Evolutionary conservation across 2,797 vertebrate species (phyloP), one percentile per base, ranked within the genome.

Genomic region (Oceanodroma leucorhoa): DNA sequence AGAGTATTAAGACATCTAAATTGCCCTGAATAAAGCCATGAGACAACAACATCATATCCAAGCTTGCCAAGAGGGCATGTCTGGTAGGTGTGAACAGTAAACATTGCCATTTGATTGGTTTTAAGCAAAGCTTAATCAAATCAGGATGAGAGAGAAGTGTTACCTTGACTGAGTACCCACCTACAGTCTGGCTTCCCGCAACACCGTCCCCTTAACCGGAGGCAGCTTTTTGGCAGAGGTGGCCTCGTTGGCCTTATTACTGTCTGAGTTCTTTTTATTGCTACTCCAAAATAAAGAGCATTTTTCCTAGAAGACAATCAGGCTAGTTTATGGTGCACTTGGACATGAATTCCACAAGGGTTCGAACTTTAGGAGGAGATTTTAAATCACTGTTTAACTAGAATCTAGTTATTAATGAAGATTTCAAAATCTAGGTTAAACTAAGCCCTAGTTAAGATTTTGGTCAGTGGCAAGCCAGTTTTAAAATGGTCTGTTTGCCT

Each of bases 281-380:
- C 97, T 97, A 97, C 87, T 98, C 98, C 97, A 97, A 97, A 98
- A 98, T 96, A 98, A 97, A 98, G 95, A 97, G 97, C 96, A 97
- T 58, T 97, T 98, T 79, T 96, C 98, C 98, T 98, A 98, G 97
- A 98, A 98, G 96, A 98, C 97, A 98, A 98, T 96, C 97, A 98
- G 95, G 97, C 98, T 97, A 7, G 54, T 98, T 98, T 97, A 97
- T 50, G 93, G 94, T 82, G 69, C 58, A 91, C 78, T 79, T 5
- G 5, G 90, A 96, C 90, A 87, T 0, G 32, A 70, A 70, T 93
- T 83, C 58, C 72, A 83, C 0, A 0, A 62, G 72, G 75, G 13
- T 19, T 94, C 84, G 67, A 77, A 94, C 79, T 92, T 90, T 10
- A 12, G 3, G 43, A 55, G 41, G 55, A 54, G 83, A 93, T 94